Evolutionary conservation across 2,113 vertebrate species (phyloP).

Genomic region (Amblyornis subalaris): DNA sequence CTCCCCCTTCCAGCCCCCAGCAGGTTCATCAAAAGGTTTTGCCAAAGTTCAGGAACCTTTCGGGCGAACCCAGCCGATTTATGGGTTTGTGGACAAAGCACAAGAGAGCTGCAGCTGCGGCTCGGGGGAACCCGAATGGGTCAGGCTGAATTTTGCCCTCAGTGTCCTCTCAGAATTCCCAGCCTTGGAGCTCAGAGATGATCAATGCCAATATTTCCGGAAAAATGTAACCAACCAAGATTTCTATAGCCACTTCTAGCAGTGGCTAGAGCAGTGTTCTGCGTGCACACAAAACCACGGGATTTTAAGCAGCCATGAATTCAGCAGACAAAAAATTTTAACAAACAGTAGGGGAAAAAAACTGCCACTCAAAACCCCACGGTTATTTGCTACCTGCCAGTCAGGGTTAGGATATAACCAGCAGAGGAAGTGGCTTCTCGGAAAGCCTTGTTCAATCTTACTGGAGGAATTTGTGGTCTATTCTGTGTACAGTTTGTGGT

Average conservation of each 20-base stretch:
- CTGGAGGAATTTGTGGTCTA: conserved; percentile 58
- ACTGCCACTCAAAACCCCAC: neutral
- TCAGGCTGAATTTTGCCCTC: neutral
- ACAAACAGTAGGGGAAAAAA: neutral
- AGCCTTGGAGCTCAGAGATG: neutral
- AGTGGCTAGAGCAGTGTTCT: neutral
- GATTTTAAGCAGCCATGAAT: neutral
- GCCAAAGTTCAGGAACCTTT: conserved; percentile 30
- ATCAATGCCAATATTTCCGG: neutral
- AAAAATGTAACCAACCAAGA: neutral
- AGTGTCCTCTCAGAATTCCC: neutral
- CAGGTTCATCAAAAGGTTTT: conserved; percentile 51
- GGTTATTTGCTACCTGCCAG: conserved; percentile 30
- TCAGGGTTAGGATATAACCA: conserved; percentile 17
- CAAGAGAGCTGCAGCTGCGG: neutral
- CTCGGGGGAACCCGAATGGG: neutral
- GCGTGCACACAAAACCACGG: accelerated
- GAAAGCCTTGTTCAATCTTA: conserved; percentile 33
- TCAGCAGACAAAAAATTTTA: neutral
- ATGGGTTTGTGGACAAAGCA: neutral
- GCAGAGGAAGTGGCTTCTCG: conserved; percentile 38
- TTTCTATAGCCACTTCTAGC: neutral
- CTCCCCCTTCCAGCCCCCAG: neutral
- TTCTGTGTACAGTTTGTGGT: conserved; percentile 57
- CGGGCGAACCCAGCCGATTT: neutral